Evolutionary conservation across 2,797 vertebrate species (phyloP).

Genomic region (Craterocephalus amniculus): DNA sequence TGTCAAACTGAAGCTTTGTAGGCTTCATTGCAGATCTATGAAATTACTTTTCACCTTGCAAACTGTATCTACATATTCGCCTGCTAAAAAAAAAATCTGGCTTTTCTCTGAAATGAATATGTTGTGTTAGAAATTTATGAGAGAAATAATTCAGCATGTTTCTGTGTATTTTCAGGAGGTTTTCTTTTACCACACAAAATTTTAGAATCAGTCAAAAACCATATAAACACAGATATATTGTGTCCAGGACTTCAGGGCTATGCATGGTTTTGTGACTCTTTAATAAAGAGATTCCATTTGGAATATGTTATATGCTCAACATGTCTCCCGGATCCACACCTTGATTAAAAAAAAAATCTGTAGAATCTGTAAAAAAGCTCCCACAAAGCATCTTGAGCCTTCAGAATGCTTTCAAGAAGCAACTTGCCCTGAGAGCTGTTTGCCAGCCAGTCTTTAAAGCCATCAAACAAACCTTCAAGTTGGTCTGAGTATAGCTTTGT

Average conservation of each 20-base stretch:
- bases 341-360: background rate
- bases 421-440: constrained; percentile 18
- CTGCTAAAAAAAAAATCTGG: background rate
- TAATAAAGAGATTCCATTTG: background rate
- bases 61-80: background rate
- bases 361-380: constrained; percentile 13
- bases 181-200: background rate
- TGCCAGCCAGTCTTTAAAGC: constrained; percentile 14
- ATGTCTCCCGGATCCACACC: background rate
- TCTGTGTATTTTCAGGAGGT: background rate
- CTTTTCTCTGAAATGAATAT: background rate
- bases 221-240: background rate
- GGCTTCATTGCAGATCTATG: background rate
- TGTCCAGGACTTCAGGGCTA: no score
- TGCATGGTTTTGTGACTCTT: background rate
- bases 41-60: no score
- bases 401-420: constrained; percentile 5
- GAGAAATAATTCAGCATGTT: background rate
- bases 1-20: background rate
- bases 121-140: background rate
- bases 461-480: constrained; percentile 51
- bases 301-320: background rate
- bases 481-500: constrained; percentile 31
- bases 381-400: constrained; percentile 15
- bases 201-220: background rate